phyloP scores from a whole-genome alignment of 2,888 invertebrate genomes.

The Archips xylosteana region DNA sequence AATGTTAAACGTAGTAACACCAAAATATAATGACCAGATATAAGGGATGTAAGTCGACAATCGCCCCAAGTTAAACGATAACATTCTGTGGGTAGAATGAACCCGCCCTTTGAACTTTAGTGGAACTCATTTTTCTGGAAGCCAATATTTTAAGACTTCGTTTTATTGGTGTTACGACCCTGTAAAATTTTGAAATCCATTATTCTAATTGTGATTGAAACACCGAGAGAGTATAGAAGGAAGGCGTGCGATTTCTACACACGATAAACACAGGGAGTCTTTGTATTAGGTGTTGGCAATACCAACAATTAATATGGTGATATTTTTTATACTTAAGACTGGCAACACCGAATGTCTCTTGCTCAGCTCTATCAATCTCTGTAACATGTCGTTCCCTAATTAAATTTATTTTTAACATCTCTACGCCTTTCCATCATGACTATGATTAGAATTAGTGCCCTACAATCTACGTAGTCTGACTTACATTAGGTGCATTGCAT shows the following conservation, averaged over 20 bases:
- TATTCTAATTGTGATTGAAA: constrained; percentile 15
- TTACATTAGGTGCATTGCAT: no score
- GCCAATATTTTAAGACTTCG: constrained; percentile 1
- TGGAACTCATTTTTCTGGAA: constrained; percentile 4
- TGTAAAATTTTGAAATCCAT: constrained; percentile 3
- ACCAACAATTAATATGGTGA: no score
- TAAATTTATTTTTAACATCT: no score
- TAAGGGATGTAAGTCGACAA: neutral
- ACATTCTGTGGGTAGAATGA: constrained; percentile 4
- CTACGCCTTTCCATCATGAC: no score
- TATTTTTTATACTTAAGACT: no score
- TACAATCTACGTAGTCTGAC: no score
- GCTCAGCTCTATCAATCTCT: no score
- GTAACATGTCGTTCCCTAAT: no score
- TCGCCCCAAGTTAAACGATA: constrained; percentile 8
- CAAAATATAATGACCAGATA: neutral
- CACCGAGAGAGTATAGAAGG: neutral
- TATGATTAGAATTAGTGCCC: no score
- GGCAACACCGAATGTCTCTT: no score
- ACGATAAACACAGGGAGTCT: neutral
- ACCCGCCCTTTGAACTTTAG: constrained; percentile 15
- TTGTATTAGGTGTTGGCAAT: neutral
- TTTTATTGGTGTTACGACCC: neutral
- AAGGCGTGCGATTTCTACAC: no score
- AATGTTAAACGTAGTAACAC: no score